A percentile compares a stretch with the other conserved stretches of the same genome.
These are phyloP conservation scores for Heterochromis multidens DNA, from an alignment of 2,113 vertebrate genomes.

Conservation along the genomic window DNA sequence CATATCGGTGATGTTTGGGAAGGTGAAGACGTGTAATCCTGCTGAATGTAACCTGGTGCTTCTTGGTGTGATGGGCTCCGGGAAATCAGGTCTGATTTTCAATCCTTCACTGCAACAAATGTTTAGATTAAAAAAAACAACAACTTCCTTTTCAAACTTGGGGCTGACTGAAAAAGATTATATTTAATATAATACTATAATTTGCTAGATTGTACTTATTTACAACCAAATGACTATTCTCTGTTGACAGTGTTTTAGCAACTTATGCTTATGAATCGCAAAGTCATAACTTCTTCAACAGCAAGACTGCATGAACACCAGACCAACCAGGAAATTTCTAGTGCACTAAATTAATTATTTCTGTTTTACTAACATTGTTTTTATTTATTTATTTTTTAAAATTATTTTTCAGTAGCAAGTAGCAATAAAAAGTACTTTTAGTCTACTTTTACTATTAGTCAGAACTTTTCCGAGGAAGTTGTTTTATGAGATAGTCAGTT, in stretches of 20 bases:
- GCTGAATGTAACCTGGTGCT: constrained; percentile 22
- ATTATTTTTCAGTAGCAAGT: background rate
- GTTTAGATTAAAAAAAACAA: fast-evolving
- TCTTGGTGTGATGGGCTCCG: constrained; percentile 6
- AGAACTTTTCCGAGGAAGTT: background rate
- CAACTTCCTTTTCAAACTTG: background rate
- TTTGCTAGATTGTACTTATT: background rate
- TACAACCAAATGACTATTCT: background rate
- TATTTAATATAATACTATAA: too few species aligned
- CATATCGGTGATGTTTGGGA: background rate
- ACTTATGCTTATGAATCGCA: background rate
- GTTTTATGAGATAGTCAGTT: background rate
- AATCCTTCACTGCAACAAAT: background rate
- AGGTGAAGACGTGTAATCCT: background rate
- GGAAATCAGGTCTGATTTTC: constrained; percentile 3
- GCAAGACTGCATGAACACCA: background rate
- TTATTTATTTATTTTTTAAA: too few species aligned
- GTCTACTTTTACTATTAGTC: background rate
- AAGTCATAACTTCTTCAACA: background rate
- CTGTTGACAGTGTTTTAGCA: background rate
- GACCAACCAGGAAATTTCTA: background rate
- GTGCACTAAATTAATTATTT: too few species aligned
- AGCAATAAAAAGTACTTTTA: background rate
- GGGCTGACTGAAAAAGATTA: background rate
- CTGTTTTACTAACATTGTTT: background rate